These are phyloP conservation scores for Torymus texanus DNA, from an alignment of 2,888 invertebrate species.

Conservation along the genomic window DNA sequence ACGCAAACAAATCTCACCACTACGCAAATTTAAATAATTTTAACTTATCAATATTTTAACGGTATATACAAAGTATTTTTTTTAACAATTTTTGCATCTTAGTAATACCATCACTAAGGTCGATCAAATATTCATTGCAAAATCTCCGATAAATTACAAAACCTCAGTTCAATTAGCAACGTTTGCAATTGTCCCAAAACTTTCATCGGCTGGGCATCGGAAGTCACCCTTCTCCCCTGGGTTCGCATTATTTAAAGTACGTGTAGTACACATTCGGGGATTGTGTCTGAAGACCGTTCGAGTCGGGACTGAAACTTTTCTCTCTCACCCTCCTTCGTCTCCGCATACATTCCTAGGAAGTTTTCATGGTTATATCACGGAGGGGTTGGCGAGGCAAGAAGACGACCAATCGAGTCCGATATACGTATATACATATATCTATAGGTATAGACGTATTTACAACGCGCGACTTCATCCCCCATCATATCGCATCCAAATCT, in stretches of 20 bases:
- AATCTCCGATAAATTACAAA: neutral
- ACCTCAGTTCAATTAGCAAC: slow-evolving; percentile 38
- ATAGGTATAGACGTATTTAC: slow-evolving; percentile 65
- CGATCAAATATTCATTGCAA: neutral
- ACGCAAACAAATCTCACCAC: too few relatives aligned
- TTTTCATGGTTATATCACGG: slow-evolving; percentile 55
- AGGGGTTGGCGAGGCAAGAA: slow-evolving; percentile 17
- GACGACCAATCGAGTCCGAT: slow-evolving; percentile 33
- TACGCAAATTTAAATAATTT: too few relatives aligned
- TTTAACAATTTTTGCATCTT: too few relatives aligned
- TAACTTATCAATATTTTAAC: too few relatives aligned
- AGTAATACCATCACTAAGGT: too few relatives aligned
- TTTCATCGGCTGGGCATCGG: neutral
- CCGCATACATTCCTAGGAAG: slow-evolving; percentile 26
- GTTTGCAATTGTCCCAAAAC: slow-evolving; percentile 17
- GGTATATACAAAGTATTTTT: too few relatives aligned
- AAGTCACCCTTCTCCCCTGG: neutral
- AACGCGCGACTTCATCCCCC: slow-evolving; percentile 58
- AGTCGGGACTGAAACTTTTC: slow-evolving; percentile 38
- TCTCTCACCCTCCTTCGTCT: too few relatives aligned
- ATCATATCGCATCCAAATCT: slow-evolving; percentile 69
- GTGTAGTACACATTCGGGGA: slow-evolving; percentile 52
- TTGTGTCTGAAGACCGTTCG: slow-evolving; percentile 32
- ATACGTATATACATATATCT: neutral
- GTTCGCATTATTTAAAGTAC: slow-evolving; percentile 54